Evolutionary conservation across 2,888 invertebrate genomes (phyloP).

Genomic region (Brachyptera putata): DNA sequence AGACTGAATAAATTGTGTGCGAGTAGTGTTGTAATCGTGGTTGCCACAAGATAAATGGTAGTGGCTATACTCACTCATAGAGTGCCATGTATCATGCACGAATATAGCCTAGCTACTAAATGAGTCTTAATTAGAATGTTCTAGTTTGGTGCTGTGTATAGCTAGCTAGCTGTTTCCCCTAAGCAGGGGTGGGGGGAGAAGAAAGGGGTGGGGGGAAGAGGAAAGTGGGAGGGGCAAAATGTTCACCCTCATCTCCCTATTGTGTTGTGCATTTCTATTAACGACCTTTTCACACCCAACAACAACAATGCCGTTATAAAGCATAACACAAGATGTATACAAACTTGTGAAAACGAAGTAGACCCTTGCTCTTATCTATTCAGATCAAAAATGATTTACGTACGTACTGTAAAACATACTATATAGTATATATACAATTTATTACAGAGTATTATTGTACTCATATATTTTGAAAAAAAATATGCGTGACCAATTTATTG

Average conservation of each 20-base stretch:
- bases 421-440: no score
- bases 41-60: constrained; percentile 15
- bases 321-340: not conserved
- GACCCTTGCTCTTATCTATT: not conserved
- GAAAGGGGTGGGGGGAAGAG: not conserved
- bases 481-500: no score
- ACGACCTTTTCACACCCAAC: constrained; percentile 6
- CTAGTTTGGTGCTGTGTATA: constrained; percentile 3
- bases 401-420: no score
- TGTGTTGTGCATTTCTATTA: constrained; percentile 18
- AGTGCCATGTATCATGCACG: constrained; percentile 14
- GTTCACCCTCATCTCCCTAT: constrained; percentile 4
- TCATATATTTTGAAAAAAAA: no score
- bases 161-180: not conserved
- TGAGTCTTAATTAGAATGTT: constrained; percentile 22
- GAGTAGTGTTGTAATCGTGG: constrained; percentile 10
- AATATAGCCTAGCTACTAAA: constrained; percentile 12
- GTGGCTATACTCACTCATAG: constrained; percentile 12
- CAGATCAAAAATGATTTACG: no score
- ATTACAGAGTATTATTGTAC: no score
- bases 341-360: not conserved
- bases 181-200: not conserved
- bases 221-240: not conserved
- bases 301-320: constrained; percentile 1
- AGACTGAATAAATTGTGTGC: constrained; percentile 1